Evolutionary conservation across 2,797 vertebrate species (phyloP).

Genomic region (Fistularia tabacaria): DNA sequence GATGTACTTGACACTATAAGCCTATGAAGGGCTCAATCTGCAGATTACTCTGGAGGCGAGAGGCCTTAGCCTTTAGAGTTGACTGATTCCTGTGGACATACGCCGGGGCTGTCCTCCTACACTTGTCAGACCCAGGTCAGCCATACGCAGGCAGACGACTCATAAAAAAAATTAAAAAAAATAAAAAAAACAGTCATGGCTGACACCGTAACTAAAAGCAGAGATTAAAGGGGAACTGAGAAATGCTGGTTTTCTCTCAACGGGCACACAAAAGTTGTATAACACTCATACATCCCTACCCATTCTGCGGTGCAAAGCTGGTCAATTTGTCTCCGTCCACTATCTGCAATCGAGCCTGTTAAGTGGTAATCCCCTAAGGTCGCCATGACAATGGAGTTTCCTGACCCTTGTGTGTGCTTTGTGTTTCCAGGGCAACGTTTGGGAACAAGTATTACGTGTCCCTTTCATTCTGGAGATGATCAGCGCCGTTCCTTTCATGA

Average conservation of each 20-base stretch:
- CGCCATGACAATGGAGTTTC: conserved; percentile 48
- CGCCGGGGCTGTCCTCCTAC: conserved; percentile 59
- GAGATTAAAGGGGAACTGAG: conserved; percentile 21
- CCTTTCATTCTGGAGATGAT: conserved; percentile 86
- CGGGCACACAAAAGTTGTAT: conserved; percentile 21
- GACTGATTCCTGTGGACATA: conserved; percentile 66
- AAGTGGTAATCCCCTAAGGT: conserved; percentile 47
- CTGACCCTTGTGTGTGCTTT: conserved; percentile 52
- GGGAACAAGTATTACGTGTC: conserved; percentile 83
- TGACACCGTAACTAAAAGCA: conserved; percentile 52
- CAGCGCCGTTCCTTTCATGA: conserved; percentile 81
- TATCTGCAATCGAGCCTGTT: conserved; percentile 16
- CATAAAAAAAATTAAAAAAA: conserved; percentile 27
- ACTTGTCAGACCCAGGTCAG: conserved; percentile 44
- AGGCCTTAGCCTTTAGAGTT: conserved; percentile 63
- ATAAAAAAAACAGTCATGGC: conserved; percentile 35
- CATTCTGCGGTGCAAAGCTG: conserved; percentile 16
- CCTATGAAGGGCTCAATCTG: conserved; percentile 57
- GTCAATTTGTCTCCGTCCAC: conserved; percentile 25
- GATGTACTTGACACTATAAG: conserved; percentile 59
- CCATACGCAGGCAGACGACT: conserved; percentile 40
- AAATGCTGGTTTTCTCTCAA: conserved; percentile 22
- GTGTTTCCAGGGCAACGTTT: conserved; percentile 83
- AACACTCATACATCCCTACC: conserved; percentile 19
- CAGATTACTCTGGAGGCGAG: conserved; percentile 49